A percentile compares a stretch with the other conserved stretches of the same genome.
phyloP scores from a whole-genome alignment of 1,140 invertebrate species.

The Apis mellifera region Amel_HAv3.1 CM009945.2:3850501-3851000 shows the following conservation, averaged over 20 bases:
- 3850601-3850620: background rate
- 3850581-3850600: background rate
- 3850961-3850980: too few relatives aligned
- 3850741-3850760: conserved; percentile 44
- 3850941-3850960: too few relatives aligned
- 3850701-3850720: conserved; percentile 48
- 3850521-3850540: background rate
- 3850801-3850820: conserved; percentile 1
- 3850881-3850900: background rate
- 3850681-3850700: background rate
- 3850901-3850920: background rate
- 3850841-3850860: conserved; percentile 9
- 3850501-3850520: background rate
- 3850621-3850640: background rate
- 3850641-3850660: background rate
- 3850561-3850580: background rate
- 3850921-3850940: too few relatives aligned
- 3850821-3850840: conserved; percentile 13
- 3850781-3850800: conserved; percentile 26
- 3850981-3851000: too few relatives aligned
- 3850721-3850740: conserved; percentile 15
- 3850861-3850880: conserved; percentile 9
- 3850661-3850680: background rate
- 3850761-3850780: conserved; percentile 41
- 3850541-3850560: background rate